Percentiles rank a stretch among this genome's conserved stretches.
Conservation (phyloP, 2,113 vertebrate genomes). For the Candoia aspera region DNA sequence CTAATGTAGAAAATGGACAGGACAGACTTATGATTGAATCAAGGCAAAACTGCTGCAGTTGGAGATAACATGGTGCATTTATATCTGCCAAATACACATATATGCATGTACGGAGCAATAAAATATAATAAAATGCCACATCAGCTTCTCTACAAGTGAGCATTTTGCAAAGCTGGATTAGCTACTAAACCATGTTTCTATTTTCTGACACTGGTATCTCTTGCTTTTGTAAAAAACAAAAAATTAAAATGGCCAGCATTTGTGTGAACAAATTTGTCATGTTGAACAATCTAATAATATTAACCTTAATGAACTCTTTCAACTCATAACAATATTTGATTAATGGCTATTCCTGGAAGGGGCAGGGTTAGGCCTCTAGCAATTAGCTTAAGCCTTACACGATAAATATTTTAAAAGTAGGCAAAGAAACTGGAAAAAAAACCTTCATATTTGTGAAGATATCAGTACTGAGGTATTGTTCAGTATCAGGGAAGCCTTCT, state of each 20-base stretch:
- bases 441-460: background rate
- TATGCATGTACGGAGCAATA: background rate
- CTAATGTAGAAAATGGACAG: background rate
- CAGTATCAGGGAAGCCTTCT: background rate
- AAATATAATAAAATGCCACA: background rate
- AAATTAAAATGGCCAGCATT: background rate
- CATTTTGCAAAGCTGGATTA: background rate
- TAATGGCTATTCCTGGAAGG: background rate
- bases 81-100: background rate
- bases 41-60: background rate
- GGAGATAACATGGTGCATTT: background rate
- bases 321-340: background rate
- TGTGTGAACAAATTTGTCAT: background rate
- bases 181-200: background rate
- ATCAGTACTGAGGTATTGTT: background rate
- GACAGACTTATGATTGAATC: background rate
- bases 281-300: background rate
- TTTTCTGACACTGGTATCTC: background rate
- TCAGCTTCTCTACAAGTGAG: background rate
- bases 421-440: background rate
- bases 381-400: fast-evolving
- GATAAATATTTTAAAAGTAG: background rate
- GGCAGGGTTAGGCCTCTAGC: background rate
- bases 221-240: background rate
- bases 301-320: background rate